A percentile compares a stretch with the other conserved stretches of the same genome.
phyloP scores from a whole-genome alignment of 2,113 vertebrate species.

The Rhabdornis inornatus region DNA sequence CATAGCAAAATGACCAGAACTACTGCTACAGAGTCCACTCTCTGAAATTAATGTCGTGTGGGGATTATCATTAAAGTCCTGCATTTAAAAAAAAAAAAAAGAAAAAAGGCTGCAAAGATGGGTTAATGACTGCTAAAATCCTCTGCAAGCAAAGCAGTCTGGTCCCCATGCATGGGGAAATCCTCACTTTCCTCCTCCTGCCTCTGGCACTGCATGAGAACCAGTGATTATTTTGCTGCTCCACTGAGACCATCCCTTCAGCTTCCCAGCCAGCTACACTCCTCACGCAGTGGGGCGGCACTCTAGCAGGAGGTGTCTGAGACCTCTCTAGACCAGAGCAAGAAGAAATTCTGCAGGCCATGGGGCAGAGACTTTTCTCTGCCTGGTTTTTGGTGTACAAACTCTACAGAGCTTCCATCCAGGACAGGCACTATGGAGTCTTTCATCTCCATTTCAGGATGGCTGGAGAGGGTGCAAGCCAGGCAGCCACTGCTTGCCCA shows the following conservation, averaged over 20 bases:
- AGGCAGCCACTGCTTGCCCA: background rate
- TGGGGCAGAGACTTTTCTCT: background rate
- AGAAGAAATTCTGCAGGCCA: background rate
- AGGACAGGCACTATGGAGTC: background rate
- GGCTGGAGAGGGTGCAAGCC: background rate
- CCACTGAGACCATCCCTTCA: background rate
- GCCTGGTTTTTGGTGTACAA: background rate
- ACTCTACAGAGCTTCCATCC: background rate
- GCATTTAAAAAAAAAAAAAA: background rate
- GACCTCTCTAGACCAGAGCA: background rate
- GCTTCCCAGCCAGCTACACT: background rate
- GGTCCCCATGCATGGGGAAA: background rate
- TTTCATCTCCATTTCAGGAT: background rate
- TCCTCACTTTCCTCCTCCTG: background rate
- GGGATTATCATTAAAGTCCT: background rate
- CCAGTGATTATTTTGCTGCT: background rate
- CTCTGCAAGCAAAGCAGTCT: background rate
- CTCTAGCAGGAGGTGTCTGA: background rate
- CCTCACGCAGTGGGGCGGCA: fast-evolving
- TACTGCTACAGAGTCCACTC: background rate
- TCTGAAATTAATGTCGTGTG: background rate
- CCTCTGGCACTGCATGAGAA: background rate
- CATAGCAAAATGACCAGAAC: slow-evolving; percentile 5
- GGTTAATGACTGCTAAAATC: background rate
- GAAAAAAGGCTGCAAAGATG: background rate